Base-by-base conservation (phyloP, 2,113 vertebrate species). In the Poeciliopsis turrubarensis region DNA sequence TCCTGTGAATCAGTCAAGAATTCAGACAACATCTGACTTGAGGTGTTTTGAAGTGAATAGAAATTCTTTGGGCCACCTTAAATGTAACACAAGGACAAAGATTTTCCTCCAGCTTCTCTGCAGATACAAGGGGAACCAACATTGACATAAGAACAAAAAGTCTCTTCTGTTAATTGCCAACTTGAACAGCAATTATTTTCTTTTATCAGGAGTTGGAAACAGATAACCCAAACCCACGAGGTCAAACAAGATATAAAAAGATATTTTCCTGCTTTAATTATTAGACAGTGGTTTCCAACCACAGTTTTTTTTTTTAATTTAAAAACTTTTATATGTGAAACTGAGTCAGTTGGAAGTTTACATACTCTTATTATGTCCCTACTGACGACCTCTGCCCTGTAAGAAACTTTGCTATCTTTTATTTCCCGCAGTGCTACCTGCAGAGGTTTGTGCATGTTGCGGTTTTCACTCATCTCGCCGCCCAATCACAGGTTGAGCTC, bases 401-500 rank as follows among this genome's bases (percentile, higher is more conserved):
- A 19, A 47, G 44, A 19, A 47, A 14, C 39, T 57, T 60, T 9
- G 19, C 73, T 67, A 83, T 84, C 81, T 44, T 41, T 41, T 1
- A 54, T 70, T 81, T 75, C 70, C 60, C 73, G 11, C 22, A 57
- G 25, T 57, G 25, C 51, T 57, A 57, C 51, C 22, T 78, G 86
- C 32, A 65, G 62, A 64, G 61, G 22, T 62, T 70, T 3, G 51
- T n/a, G 54, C 73, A 79, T 89, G 83, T 90, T 91, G 75, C 63
- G 47, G 77, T 89, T 91, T 83, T 87, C 84, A 80, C 91, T 89
- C 83, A 82, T 87, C 68, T 65, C 31, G 32, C 61, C 32, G 71
- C n/a, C 83, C 85, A 83, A 82, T 87, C 68, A 27, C 80, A 83
- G 69, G 68, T 70, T 84, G 84, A 90, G 82, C 86, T 87, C 79